Evolutionary conservation across 2,113 vertebrate species (phyloP), one percentile per base, ranked within the genome.

Genomic region (Meleagris gallopavo): DNA sequence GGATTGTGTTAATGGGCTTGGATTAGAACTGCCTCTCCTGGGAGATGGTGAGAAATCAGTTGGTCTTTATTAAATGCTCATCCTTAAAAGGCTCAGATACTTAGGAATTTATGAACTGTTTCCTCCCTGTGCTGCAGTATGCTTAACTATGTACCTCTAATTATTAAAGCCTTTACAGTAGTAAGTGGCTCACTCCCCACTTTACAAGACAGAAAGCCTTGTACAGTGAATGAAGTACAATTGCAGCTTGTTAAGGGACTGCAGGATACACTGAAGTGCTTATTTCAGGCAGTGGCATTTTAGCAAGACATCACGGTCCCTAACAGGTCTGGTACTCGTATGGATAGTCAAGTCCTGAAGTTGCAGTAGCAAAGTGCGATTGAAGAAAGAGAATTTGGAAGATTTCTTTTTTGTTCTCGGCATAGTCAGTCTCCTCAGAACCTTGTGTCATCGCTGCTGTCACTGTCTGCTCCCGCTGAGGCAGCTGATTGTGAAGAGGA

Each of bases 401-500:
- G 48, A 55, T 72, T 89, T 84, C 76, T 72, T 57, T 46, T 89
- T 76, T 76, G 12, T 87, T 77, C 52, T 86, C 81, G 52, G 38
- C 4, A 2, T 36, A 71, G 79, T 74, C 75, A 32, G 58, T 83
- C 52, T 90, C 34, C 17, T 98, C 89, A 98, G 81, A 98, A 48
- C 77, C 62, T 69, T 2, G 97, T 98, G 50, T 98, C 97, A 10
- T 98, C 96, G 0, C 57, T 34, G 82, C 57, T 88, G 72, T 93
- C 73, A 2, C 32, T 40, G 3, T 93, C 90, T 61, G 83, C 88
- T 76, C 27, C 94, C 54, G 92, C 81, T 45, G 96, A 96, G 38
- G 94, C 93, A 70, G 65, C 86, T 90, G 98, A 97, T 57, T 21
- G 84, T 58, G 97, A 97, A 88, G 98, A 98, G 50, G 96, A 97